Base-by-base conservation (phyloP, 23 tunicate genomes). In the Trididemnum clinides region DNA sequence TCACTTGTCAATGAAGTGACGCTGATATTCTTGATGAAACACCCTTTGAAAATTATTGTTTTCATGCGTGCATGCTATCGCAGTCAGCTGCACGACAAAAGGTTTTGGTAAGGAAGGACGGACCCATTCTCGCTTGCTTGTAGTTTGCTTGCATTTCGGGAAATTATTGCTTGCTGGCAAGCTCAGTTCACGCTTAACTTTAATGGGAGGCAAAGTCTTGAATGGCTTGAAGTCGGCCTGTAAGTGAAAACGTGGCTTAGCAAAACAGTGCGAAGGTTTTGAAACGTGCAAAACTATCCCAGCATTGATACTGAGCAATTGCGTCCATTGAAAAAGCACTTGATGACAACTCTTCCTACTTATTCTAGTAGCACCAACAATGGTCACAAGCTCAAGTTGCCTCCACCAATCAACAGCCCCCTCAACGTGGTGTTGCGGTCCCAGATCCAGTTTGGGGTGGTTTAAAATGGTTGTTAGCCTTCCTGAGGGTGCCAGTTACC, bases 1-100 rank as follows among this genome's bases (percentile, higher is more conserved):
- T 44, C 23, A 93, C 98, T 90, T 85, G 77, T 94, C 98, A 25
- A 94, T 76, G 63, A 80, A 94, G 69, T 94, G 94, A 39, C 51
- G 76, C 28, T 57, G 54, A 50, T 78, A 64, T 31, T 89, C 80
- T 0, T 39, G 15, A 5, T 88, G 70, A 57, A 88, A 94, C 29
- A 78, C 65, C 1, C 71, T 81, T 82, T 90, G 83, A 77, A 81
- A 94, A 65, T 85, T 88, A 0, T 74, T 57, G 65, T 85, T 82
- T 84, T 89, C 90, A 50, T 94, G 98, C 22, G 94, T 94, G 10
- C 98, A 54, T 2, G 98, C 93, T 1, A 94, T 94, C 27, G 89
- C 86, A 10, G 95, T 92, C 7, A 94, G 86, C 57, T 94, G 94
- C 58, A 31, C 25, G 54, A 85, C 64, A 37, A 82, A 81, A 6